phyloP scores from a whole-genome alignment of 2,888 invertebrate genomes.

The Daptonema setosum region DNA sequence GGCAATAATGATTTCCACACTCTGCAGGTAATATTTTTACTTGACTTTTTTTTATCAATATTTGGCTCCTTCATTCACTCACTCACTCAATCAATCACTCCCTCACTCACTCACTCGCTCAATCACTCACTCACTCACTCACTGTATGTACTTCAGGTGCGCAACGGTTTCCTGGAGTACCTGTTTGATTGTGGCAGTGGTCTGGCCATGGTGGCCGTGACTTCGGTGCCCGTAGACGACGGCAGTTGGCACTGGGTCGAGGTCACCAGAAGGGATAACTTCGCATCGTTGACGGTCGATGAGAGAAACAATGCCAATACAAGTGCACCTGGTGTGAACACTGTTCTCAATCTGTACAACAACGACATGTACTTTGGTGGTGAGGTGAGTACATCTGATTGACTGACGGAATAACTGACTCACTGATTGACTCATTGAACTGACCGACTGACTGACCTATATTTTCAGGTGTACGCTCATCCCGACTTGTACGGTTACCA shows the following conservation, averaged over 20 bases:
- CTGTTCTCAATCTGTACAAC: slow-evolving; percentile 59
- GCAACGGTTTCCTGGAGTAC: slow-evolving; percentile 64
- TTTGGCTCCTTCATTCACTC: no score
- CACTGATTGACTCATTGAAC: no score
- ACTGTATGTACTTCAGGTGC: no score
- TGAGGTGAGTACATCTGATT: slow-evolving; percentile 42
- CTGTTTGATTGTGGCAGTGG: slow-evolving; percentile 79
- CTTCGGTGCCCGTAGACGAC: slow-evolving; percentile 37
- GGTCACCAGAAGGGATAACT: slow-evolving; percentile 47
- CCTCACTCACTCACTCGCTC: no score
- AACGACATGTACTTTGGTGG: slow-evolving; percentile 62
- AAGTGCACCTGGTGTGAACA: slow-evolving; percentile 55
- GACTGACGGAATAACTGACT: no score
- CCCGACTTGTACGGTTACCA: slow-evolving; percentile 39
- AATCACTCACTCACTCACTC: no score
- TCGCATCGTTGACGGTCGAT: slow-evolving; percentile 29
- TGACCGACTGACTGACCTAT: neutral
- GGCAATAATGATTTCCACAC: slow-evolving; percentile 67
- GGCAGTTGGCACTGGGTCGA: slow-evolving; percentile 58
- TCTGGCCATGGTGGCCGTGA: slow-evolving; percentile 42
- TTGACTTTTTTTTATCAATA: no score
- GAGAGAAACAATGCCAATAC: slow-evolving; percentile 35
- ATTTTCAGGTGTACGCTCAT: slow-evolving; percentile 36
- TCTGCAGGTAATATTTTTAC: slow-evolving; percentile 57
- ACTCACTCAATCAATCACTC: no score